Conservation (phyloP, 2,888 invertebrate genomes). For the Carpatolechia fugitivella region DNA sequence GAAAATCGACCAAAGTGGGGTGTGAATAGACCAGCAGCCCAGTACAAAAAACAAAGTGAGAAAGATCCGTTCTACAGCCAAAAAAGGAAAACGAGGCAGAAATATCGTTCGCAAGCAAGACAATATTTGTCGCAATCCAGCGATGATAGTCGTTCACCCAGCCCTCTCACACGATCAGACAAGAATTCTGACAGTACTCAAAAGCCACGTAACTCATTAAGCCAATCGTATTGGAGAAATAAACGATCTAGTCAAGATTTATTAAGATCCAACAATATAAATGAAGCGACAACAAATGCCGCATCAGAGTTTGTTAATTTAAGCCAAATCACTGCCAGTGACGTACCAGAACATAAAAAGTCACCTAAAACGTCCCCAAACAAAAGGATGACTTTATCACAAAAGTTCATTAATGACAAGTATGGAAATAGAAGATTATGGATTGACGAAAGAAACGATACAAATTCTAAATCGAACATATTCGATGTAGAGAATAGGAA, state of each 20-base stretch:
- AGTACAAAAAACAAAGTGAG: conserved; percentile 93
- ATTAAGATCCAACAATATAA: conserved; percentile 47
- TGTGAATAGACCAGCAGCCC: conserved; percentile 86
- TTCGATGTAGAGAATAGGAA: conserved; percentile 62
- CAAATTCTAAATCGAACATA: conserved; percentile 48
- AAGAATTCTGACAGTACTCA: conserved; percentile 56
- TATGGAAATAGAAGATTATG: conserved; percentile 73
- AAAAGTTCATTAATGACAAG: conserved; percentile 77
- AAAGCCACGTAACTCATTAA: conserved; percentile 67
- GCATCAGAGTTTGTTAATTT: conserved; percentile 73
- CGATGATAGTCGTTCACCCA: conserved; percentile 81
- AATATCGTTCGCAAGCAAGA: conserved; percentile 79
- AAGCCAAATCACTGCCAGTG: conserved; percentile 64
- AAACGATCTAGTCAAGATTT: conserved; percentile 69
- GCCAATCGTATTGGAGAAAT: conserved; percentile 74
- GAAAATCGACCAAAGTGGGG: conserved; percentile 87
- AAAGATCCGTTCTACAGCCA: conserved; percentile 91
- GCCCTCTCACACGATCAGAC: conserved; percentile 68
- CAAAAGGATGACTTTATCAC: conserved; percentile 68
- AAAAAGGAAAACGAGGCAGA: conserved; percentile 83
- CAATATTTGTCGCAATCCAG: conserved; percentile 80
- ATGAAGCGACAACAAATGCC: conserved; percentile 57
- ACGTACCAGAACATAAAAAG: conserved; percentile 53
- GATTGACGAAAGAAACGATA: conserved; percentile 62
- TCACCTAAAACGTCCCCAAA: conserved; percentile 58